Conservation (phyloP, 2,888 invertebrate species). For the Noctua janthe region DNA sequence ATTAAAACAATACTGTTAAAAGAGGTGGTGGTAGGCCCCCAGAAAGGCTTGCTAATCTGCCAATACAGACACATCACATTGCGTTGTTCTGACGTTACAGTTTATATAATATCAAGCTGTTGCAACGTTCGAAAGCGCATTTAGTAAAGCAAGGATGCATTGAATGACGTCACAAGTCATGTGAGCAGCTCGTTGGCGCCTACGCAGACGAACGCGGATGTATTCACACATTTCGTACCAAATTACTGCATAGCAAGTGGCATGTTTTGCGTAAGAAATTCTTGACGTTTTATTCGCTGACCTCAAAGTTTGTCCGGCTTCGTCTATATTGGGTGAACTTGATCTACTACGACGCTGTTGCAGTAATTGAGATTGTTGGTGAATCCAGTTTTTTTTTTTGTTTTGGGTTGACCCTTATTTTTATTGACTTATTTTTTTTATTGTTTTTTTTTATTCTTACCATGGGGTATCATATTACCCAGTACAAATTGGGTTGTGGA, state of each 20-base stretch:
- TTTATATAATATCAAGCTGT: slow-evolving; percentile 37
- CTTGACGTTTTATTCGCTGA: slow-evolving; percentile 33
- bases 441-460: too few relatives aligned
- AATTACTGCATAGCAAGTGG: slow-evolving; percentile 24
- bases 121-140: slow-evolving; percentile 53
- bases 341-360: not conserved
- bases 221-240: slow-evolving; percentile 32
- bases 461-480: too few relatives aligned
- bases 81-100: slow-evolving; percentile 25
- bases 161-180: slow-evolving; percentile 42
- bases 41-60: slow-evolving; percentile 7
- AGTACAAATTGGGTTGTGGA: too few relatives aligned
- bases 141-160: slow-evolving; percentile 41
- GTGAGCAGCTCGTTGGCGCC: slow-evolving; percentile 23
- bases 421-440: not conserved
- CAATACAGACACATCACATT: slow-evolving; percentile 5
- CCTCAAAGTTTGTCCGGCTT: slow-evolving; percentile 45
- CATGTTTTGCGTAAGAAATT: slow-evolving; percentile 52
- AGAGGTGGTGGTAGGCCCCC: not conserved
- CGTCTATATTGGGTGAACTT: slow-evolving; percentile 26
- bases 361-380: not conserved
- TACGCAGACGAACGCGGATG: slow-evolving; percentile 46
- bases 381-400: not conserved
- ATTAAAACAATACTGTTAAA: not conserved
- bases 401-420: not conserved